phyloP scores from a whole-genome alignment of 2,113 vertebrate genomes.

The Dicentrarchus labrax region DNA sequence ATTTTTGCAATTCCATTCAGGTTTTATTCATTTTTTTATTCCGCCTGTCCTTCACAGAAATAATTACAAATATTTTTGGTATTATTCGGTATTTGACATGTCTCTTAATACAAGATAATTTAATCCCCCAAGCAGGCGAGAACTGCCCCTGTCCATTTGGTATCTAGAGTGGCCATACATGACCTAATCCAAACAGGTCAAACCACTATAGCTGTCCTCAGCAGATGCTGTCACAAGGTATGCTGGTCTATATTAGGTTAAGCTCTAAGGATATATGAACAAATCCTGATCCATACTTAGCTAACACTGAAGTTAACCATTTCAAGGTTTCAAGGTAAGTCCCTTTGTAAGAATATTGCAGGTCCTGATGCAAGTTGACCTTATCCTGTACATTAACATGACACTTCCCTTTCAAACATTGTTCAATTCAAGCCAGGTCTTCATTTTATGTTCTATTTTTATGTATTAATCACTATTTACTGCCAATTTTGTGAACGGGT shows the following conservation, averaged over 20 bases:
- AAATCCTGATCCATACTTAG: constrained; percentile 11
- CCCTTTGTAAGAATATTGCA: neutral
- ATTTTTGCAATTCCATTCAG: neutral
- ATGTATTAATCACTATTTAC: no score
- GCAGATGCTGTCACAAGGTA: neutral
- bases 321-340: neutral
- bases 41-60: neutral
- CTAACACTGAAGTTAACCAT: neutral
- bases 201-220: neutral
- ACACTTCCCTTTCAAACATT: no score
- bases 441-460: no score
- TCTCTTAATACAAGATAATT: neutral
- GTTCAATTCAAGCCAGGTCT: neutral
- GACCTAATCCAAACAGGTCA: constrained; percentile 46
- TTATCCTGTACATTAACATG: neutral
- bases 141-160: neutral
- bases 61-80: neutral
- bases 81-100: neutral
- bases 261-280: constrained; percentile 10
- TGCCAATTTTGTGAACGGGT: no score
- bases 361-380: neutral
- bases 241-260: constrained; percentile 17
- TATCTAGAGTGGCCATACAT: neutral
- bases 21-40: neutral
- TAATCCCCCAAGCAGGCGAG: neutral